Percentiles rank a stretch among this genome's conserved stretches.
These are phyloP conservation scores for Conus ventricosus DNA, from an alignment of 1,140 invertebrate species.

Conservation along the genomic window DNA sequence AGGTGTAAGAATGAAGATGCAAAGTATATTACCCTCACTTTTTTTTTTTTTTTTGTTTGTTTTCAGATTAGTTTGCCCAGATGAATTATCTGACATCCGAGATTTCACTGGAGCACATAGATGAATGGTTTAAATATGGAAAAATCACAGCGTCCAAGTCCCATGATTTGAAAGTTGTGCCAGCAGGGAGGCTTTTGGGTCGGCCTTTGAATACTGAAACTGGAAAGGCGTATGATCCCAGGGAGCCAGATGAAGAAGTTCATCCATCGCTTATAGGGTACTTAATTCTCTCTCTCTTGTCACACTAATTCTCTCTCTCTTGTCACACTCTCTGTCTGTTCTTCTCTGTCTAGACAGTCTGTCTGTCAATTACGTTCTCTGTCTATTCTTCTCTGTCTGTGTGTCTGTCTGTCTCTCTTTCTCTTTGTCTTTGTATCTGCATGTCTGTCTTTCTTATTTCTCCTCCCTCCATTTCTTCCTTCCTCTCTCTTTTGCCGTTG, in stretches of 20 bases:
- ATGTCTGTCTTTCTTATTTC: background rate
- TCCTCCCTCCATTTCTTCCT: too few relatives aligned
- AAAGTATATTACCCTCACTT: too few relatives aligned
- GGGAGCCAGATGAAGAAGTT: background rate
- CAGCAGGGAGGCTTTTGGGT: conserved; percentile 55
- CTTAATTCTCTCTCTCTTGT: too few relatives aligned
- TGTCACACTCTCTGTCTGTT: too few relatives aligned
- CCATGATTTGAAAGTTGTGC: conserved; percentile 46
- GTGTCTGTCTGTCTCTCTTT: too few relatives aligned
- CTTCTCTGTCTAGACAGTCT: too few relatives aligned
- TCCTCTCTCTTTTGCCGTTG: too few relatives aligned
- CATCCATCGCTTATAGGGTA: background rate
- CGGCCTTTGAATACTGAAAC: conserved; percentile 57
- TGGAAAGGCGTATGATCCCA: conserved; percentile 38
- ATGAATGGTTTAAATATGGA: conserved; percentile 69
- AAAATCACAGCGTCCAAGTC: conserved; percentile 50
- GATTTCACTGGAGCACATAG: conserved; percentile 64
- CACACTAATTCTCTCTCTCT: too few relatives aligned
- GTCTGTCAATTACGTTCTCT: too few relatives aligned
- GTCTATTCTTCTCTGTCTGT: too few relatives aligned
- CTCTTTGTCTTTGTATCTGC: too few relatives aligned
- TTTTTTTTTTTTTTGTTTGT: background rate
- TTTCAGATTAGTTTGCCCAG: background rate
- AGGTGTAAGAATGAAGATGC: too few relatives aligned
- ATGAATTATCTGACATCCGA: conserved; percentile 58